These are phyloP conservation scores for Brachyopa scutellaris DNA, from an alignment of 2,888 invertebrate genomes.

Conservation along the genomic window DNA sequence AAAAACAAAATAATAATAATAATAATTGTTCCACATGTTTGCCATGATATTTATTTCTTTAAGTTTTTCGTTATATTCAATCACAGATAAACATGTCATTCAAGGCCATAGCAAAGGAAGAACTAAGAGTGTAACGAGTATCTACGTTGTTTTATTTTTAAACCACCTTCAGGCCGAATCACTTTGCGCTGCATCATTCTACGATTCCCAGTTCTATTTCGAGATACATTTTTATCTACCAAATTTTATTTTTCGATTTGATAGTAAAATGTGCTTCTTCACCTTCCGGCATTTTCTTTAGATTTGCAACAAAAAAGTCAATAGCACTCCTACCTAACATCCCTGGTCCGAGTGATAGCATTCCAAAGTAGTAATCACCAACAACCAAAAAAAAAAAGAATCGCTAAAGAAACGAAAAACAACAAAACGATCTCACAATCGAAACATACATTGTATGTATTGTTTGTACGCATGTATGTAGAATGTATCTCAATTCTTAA, in stretches of 20 bases:
- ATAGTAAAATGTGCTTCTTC: constrained; percentile 1
- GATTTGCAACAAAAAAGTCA: neutral
- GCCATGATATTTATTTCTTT: too few species aligned
- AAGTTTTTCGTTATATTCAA: too few species aligned
- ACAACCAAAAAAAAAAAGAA: constrained; percentile 4
- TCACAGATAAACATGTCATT: too few species aligned
- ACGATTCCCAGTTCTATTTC: constrained; percentile 18
- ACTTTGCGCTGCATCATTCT: constrained; percentile 2
- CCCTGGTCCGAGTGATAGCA: constrained; percentile 14
- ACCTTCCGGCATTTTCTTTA: neutral
- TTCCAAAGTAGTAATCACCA: neutral
- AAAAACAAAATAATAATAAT: too few species aligned
- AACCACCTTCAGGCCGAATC: constrained; percentile 27
- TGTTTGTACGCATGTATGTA: too few species aligned
- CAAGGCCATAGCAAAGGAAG: constrained; percentile 11
- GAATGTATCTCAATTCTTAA: neutral
- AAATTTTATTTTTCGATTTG: neutral
- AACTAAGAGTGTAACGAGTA: neutral
- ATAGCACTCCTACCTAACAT: constrained; percentile 3
- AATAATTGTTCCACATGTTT: too few species aligned
- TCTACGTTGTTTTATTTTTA: constrained; percentile 16
- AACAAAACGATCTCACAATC: constrained; percentile 5
- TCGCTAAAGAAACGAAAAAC: neutral
- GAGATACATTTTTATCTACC: neutral
- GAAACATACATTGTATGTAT: too few species aligned